Evolutionary conservation across 1,140 invertebrate genomes (phyloP), one percentile per base, ranked within the genome.

Genomic region (Sitophilus oryzae): DNA sequence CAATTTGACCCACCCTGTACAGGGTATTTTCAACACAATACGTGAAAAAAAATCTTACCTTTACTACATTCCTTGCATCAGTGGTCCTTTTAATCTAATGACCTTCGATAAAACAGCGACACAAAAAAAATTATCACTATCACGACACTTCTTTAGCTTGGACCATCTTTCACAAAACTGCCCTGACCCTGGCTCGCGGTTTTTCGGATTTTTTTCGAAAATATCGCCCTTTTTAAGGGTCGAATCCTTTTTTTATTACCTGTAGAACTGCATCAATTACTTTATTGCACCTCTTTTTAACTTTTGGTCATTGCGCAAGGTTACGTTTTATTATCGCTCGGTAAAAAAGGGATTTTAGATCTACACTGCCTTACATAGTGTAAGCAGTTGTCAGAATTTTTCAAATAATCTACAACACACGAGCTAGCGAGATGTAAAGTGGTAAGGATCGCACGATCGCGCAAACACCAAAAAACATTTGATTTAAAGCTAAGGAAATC

Each of bases 231-330:
- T 48, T 10, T 46, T 55, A 38, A 62, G 61, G 11, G 5, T 5
- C 25, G 25, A 5, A 30, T 6, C 25, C 61, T 61, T 59, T 62
- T 61, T 59, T 55, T 51, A 44, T 49, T 50, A 50, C 38, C 54
- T 50, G 46, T 43, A 21, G 3, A 45, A 34, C 52, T 52, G n/a
- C n/a, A n/a, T 22, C 52, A 53, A 53, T 59, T 63, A 56, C 54
- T 63, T 63, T 60, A 66, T 66, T 61, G 54, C 60, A 67, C 62
- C 61, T 67, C 58, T 58, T 64, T 64, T 62, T 57, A n/a, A n/a
- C 41, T 52, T 46, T 22, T 46, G 2, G 30, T 41, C 16, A 38
- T 56, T 56, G 36, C 45, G 45, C 30, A 56, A 56, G 40, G 46
- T 56, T 56, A 19, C 41, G n/a, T n/a, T n/a, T n/a, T n/a, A n/a